Conservation (phyloP, 2,888 invertebrate genomes). For the Zonitis immaculata region DNA sequence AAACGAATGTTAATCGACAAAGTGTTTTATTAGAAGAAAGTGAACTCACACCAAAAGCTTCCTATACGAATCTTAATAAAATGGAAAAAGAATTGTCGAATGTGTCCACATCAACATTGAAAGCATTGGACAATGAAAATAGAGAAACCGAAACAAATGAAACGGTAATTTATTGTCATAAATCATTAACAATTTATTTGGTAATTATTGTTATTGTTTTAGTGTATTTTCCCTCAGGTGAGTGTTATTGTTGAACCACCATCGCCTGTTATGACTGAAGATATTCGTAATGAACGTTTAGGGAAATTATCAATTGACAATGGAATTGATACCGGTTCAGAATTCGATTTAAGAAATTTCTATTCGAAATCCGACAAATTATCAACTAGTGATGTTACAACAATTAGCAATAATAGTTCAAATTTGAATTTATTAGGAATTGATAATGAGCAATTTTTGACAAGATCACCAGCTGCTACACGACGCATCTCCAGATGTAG, state of each 20-base stretch:
- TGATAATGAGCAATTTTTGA: slow-evolving; percentile 62
- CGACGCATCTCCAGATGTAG: slow-evolving; percentile 89
- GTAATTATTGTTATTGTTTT: no score
- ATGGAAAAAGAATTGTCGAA: slow-evolving; percentile 43
- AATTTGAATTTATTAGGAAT: slow-evolving; percentile 60
- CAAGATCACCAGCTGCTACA: slow-evolving; percentile 78
- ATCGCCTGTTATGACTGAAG: slow-evolving; percentile 63
- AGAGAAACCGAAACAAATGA: slow-evolving; percentile 23
- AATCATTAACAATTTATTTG: no score
- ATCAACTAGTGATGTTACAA: slow-evolving; percentile 41
- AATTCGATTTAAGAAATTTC: slow-evolving; percentile 39
- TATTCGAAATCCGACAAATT: slow-evolving; percentile 40
- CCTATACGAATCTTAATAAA: slow-evolving; percentile 39
- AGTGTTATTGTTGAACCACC: slow-evolving; percentile 72
- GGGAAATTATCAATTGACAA: slow-evolving; percentile 42
- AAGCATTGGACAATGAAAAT: slow-evolving; percentile 30
- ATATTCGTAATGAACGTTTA: slow-evolving; percentile 36
- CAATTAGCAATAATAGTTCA: slow-evolving; percentile 48
- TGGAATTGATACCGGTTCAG: slow-evolving; percentile 38
- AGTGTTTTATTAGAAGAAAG: slow-evolving; percentile 44
- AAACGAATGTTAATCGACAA: slow-evolving; percentile 43
- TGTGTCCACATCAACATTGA: slow-evolving; percentile 34
- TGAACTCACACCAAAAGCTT: slow-evolving; percentile 34
- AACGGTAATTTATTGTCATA: slow-evolving; percentile 25
- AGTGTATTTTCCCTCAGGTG: slow-evolving; percentile 57